Evolutionary conservation across 2,797 vertebrate genomes (phyloP), one percentile per base, ranked within the genome.

Genomic region (Sternotherus odoratus): DNA sequence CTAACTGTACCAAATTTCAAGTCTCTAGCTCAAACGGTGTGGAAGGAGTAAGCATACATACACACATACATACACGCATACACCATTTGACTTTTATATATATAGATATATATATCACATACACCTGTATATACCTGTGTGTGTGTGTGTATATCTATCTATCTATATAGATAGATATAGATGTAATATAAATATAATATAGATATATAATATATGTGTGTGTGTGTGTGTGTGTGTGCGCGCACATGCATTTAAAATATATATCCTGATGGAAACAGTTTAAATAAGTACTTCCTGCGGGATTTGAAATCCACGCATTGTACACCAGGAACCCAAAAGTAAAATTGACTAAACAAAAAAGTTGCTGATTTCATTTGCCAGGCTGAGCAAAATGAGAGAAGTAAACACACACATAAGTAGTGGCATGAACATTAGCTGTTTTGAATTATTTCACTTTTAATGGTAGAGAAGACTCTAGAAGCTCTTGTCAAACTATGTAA

Each of bases 281-380:
- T 39, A 69, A 92, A 92, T 24, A 81, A 94, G 16, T 63, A 85
- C 17, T 33, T 78, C 39, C 43, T 80, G 19, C 5, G 72, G 69
- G 91, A 72, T 15, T 86, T 94, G 88, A 95, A 95, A 86, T 79
- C 48, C 50, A 93, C 82, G 4, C 72, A 63, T 79, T 88, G 74
- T 53, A 87, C 33, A 48, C 46, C 77, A 17, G 33, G 69, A 33
- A 81, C 72, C 15, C 39, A 28, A 30, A 75, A 48, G 24, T 13
- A 75, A 43, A 91, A 93, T 89, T 54, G 30, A 75, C 5, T 39
- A 78, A 84, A 75, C 15, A 75, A 92, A 94, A 93, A 51, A 12
- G 8, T 12, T 86, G 39, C 91, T 24, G 24, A 85, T 82, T 92
- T 63, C 46, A 21, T 33, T 88, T 39, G 79, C 50, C 77, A 43